Conservation (phyloP, 2,797 vertebrate species). For the Sebastes trivittatus region DNA sequence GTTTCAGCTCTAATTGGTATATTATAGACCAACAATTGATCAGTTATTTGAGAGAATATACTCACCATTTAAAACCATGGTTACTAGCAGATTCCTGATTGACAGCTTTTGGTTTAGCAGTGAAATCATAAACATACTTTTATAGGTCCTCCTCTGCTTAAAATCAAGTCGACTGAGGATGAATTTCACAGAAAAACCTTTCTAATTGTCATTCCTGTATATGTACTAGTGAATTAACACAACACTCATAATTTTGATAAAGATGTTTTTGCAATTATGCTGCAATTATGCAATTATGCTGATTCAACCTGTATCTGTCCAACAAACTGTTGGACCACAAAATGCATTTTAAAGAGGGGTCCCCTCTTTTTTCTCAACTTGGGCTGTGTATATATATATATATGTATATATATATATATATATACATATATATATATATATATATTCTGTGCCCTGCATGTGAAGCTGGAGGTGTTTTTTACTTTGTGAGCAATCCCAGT, state of each 20-base stretch:
- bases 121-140: neutral
- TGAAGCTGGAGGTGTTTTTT: constrained; percentile 3
- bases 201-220: neutral
- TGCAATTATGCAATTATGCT: constrained; percentile 3
- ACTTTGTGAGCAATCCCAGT: constrained; percentile 28
- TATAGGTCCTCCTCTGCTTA: neutral
- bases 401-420: neutral
- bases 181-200: neutral
- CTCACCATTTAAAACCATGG: neutral
- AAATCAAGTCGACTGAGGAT: neutral
- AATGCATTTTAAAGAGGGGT: neutral
- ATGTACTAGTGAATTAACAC: neutral
- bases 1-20: neutral
- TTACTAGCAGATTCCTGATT: neutral
- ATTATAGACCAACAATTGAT: neutral
- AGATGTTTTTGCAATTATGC: neutral
- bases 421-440: too few relatives aligned
- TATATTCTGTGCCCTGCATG: neutral
- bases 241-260: neutral
- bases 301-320: constrained; percentile 3
- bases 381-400: too few relatives aligned
- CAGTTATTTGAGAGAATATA: neutral
- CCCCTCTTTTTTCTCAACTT: neutral
- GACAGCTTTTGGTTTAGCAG: neutral
- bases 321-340: neutral